Evolutionary conservation across 53 echinoderm and acorn worm species (phyloP).

Genomic region (Paracentrotus lividus): DNA sequence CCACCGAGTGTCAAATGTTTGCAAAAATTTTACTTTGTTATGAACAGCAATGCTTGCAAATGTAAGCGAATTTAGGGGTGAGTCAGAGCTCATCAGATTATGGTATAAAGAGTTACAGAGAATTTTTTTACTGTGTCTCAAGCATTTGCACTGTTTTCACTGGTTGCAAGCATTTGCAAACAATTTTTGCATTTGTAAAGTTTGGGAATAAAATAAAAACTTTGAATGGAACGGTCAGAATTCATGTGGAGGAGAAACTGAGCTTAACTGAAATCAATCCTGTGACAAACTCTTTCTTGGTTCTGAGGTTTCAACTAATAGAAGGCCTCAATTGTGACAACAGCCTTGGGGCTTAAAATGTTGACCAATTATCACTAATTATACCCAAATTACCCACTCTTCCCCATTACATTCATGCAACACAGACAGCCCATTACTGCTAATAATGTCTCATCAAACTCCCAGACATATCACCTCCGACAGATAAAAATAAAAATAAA

Average conservation of each 20-base stretch:
- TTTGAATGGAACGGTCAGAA: too few relatives aligned
- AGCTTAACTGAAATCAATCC: background rate
- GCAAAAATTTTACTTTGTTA: too few relatives aligned
- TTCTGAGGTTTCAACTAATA: background rate
- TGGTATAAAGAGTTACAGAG: background rate
- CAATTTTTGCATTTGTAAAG: too few relatives aligned
- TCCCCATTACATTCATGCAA: background rate
- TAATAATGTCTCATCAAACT: background rate
- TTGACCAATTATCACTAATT: conserved; percentile 36
- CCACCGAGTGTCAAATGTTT: too few relatives aligned
- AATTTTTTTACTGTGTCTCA: too few relatives aligned
- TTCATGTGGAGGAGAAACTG: background rate
- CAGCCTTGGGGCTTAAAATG: background rate
- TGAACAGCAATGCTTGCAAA: too few relatives aligned
- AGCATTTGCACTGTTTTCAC: too few relatives aligned
- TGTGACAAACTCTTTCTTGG: background rate
- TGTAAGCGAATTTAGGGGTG: too few relatives aligned
- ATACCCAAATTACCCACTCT: background rate
- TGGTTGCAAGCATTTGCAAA: too few relatives aligned
- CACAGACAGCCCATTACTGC: background rate
- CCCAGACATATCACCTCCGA: conserved; percentile 1
- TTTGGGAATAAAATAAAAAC: too few relatives aligned
- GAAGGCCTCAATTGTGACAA: background rate
- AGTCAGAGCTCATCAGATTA: too few relatives aligned
- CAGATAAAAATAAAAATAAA: conserved; percentile 16